These are phyloP conservation scores for Pissodes strobi DNA, from an alignment of 1,140 invertebrate genomes.

Conservation along the genomic window DNA sequence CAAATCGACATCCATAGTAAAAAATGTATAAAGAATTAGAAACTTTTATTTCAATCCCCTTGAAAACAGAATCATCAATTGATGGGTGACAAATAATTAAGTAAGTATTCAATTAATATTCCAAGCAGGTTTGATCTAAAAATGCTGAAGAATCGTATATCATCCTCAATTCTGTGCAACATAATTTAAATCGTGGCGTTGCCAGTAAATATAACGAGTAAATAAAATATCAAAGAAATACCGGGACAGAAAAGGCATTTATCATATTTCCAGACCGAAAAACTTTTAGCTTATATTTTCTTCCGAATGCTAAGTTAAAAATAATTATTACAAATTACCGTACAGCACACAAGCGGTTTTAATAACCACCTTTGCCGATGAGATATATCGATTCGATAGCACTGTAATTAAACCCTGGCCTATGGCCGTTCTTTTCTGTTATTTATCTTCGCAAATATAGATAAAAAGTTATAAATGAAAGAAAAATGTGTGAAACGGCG, in stretches of 20 bases:
- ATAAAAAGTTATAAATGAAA: conserved; percentile 41
- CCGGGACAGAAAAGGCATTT: conserved; percentile 26
- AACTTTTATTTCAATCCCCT: too few relatives aligned
- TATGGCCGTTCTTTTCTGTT: conserved; percentile 33
- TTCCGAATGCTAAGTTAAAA: conserved; percentile 45
- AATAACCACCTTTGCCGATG: conserved; percentile 50
- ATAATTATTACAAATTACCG: conserved; percentile 52
- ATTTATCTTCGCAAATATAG: conserved; percentile 48
- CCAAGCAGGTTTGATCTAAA: too few relatives aligned
- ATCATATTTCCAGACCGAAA: conserved; percentile 33
- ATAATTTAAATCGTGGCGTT: not conserved
- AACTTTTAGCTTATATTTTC: conserved; percentile 26
- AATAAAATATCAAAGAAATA: conserved; percentile 17
- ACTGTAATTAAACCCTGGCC: conserved; percentile 49
- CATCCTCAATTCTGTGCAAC: not conserved
- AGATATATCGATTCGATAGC: conserved; percentile 50
- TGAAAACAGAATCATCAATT: too few relatives aligned
- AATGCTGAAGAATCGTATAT: not conserved
- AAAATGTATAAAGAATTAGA: too few relatives aligned
- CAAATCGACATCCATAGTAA: too few relatives aligned
- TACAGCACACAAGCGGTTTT: conserved; percentile 48
- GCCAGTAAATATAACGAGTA: not conserved
- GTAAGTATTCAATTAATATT: too few relatives aligned
- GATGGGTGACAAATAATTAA: too few relatives aligned
- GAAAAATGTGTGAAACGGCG: conserved; percentile 34